A percentile compares a stretch with the other conserved stretches of the same genome.
Conservation (phyloP, 2,888 invertebrate species). For the Aleiodes alternator region DNA sequence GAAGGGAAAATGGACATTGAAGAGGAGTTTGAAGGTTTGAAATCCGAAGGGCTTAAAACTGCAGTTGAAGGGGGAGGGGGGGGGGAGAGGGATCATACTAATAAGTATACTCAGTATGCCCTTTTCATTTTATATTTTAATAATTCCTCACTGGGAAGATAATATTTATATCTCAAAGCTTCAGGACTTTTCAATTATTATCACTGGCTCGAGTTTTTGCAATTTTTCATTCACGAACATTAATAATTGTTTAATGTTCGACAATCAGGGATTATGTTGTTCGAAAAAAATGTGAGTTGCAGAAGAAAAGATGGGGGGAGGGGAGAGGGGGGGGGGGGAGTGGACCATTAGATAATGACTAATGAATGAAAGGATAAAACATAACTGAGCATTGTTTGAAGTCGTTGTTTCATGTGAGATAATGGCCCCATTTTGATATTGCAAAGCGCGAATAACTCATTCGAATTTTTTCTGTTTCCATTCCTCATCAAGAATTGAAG, state of each 20-base stretch:
- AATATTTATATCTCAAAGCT: constrained; percentile 9
- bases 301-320: constrained; percentile 8
- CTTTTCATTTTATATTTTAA: neutral
- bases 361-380: neutral
- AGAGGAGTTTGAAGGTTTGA: constrained; percentile 7
- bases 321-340: constrained; percentile 8
- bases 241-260: no score
- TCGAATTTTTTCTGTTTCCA: constrained; percentile 39
- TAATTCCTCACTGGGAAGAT: constrained; percentile 2
- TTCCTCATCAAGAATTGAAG: constrained; percentile 2
- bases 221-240: no score
- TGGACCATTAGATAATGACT: neutral
- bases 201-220: neutral
- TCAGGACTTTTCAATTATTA: constrained; percentile 14
- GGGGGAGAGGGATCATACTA: neutral
- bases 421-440: constrained; percentile 39
- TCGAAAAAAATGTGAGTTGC: neutral
- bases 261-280: no score
- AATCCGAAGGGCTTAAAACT: neutral
- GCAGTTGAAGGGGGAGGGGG: neutral
- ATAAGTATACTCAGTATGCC: constrained; percentile 9
- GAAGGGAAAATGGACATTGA: neutral
- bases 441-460: constrained; percentile 39
- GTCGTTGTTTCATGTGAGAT: constrained; percentile 36
- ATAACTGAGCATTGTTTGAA: neutral